Percentiles rank a stretch among this genome's conserved stretches.
Conservation (phyloP, 2,888 invertebrate genomes). For the Dascillus cervinus region DNA sequence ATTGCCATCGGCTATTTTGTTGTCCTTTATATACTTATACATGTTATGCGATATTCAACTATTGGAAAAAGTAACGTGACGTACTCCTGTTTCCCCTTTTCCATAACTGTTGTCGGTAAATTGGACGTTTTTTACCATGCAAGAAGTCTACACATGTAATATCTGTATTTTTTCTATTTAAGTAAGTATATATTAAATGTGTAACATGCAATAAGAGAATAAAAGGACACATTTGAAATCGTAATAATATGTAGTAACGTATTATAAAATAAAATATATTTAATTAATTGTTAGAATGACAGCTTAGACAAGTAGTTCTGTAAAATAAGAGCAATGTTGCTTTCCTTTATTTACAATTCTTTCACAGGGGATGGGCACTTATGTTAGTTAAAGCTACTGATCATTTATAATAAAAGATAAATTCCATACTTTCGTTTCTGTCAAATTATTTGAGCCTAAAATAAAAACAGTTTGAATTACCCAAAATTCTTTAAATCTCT, state of each 20-base stretch:
- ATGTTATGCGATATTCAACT: too few species aligned
- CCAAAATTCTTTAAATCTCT: too few species aligned
- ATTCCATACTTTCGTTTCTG: conserved; percentile 1
- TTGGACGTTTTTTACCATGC: too few species aligned
- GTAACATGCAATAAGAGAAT: conserved; percentile 10
- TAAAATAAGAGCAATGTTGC: conserved; percentile 41
- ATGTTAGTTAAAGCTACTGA: conserved; percentile 43
- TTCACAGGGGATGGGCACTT: conserved; percentile 44
- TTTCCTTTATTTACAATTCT: conserved; percentile 38
- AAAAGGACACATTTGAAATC: conserved; percentile 17
- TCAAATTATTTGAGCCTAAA: conserved; percentile 2
- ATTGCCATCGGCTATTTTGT: conserved; percentile 23
- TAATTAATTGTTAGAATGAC: conserved; percentile 42
- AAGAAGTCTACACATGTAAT: too few species aligned
- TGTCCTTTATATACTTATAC: conserved; percentile 9
- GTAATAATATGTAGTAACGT: conserved; percentile 30
- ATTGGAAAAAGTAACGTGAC: too few species aligned
- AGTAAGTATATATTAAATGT: conserved; percentile 9
- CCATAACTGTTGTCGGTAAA: too few species aligned
- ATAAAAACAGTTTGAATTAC: too few species aligned
- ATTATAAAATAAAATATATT: conserved; percentile 32
- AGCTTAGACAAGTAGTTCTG: conserved; percentile 39
- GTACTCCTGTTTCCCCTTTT: too few species aligned
- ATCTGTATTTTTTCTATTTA: conserved; percentile 5
- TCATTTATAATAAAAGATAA: conserved; percentile 41